Percentiles rank a stretch among this genome's conserved stretches.
These are phyloP conservation scores for Patella caerulea DNA, from an alignment of 2,888 invertebrate species.

Conservation along the genomic window DNA sequence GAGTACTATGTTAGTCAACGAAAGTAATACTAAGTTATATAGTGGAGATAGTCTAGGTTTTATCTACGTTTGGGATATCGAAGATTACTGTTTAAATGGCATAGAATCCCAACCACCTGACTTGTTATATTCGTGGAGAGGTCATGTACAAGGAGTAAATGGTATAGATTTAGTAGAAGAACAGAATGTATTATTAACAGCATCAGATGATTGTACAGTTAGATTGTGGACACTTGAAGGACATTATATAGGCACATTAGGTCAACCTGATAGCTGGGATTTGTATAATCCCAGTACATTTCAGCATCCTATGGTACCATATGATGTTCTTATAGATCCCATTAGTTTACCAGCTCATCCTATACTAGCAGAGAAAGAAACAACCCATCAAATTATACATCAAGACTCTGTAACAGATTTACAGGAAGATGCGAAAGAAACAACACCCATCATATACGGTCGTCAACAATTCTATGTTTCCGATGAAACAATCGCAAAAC, in stretches of 20 bases:
- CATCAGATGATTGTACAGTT: conserved; percentile 70
- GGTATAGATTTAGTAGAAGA: conserved; percentile 67
- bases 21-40: conserved; percentile 58
- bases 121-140: conserved; percentile 67
- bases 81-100: conserved; percentile 60
- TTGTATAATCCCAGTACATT: conserved; percentile 67
- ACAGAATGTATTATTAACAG: conserved; percentile 64
- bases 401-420: conserved; percentile 41
- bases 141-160: conserved; percentile 69
- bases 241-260: conserved; percentile 71
- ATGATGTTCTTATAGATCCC: conserved; percentile 71
- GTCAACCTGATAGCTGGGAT: conserved; percentile 71
- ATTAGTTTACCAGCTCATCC: conserved; percentile 68
- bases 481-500: conserved; percentile 66
- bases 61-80: conserved; percentile 68
- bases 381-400: conserved; percentile 57
- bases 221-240: conserved; percentile 70
- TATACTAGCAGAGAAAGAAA: conserved; percentile 56
- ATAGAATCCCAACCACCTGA: conserved; percentile 60
- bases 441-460: conserved; percentile 41
- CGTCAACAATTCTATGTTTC: conserved; percentile 57
- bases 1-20: conserved; percentile 58
- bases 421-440: conserved; percentile 7
- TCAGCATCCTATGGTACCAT: conserved; percentile 72
- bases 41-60: conserved; percentile 69